Base-by-base conservation (phyloP, 2,797 vertebrate genomes). In the Aplochiton taeniatus region DNA sequence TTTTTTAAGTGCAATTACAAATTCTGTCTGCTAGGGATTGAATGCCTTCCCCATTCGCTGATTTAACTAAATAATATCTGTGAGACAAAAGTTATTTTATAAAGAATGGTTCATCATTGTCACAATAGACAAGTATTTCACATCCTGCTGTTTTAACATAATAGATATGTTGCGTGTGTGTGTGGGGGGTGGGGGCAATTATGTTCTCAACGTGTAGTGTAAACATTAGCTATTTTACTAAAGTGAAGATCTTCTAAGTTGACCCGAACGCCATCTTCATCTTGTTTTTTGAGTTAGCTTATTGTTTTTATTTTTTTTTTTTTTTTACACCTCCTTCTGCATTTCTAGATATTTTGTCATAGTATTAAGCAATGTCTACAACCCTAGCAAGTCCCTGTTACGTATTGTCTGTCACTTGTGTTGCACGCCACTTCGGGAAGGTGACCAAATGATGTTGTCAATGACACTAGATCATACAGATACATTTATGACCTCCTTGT, bases 1-100 rank as follows among this genome's bases (percentile, higher is more conserved):
- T 90, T 89, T 88, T 88, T 91, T 92, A 91, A 90, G 91, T 91
- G 91, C 89, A 92, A 92, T 92, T 91, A 89, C 77, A 83, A 85
- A 80, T 75, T 87, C 78, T 86, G 87, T 88, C 85, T 83, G 85
- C 84, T 85, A 80, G 81, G 83, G 85, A 83, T 88, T 78, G 80
- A 81, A 68, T 78, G 72, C 57, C 51, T 86, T 79, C 74, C 77
- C 77, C 70, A 83, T 66, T 43, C 12, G 66, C 82, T 77, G 84
- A 76, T 81, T 76, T 49, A 45, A 41, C 20, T 50, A 66, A 72
- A 53, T 73, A 56, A 65, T 57, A 49, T 56, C 42, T 57, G 63
- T 41, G 42, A 65, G 65, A 66, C 54, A 46, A 72, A 11, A 46
- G 43, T 67, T 61, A 9, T n/a, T 49, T 47, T 63, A 45, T 1